phyloP scores from a whole-genome alignment of 2,888 invertebrate genomes.

The Pecten maximus region DNA sequence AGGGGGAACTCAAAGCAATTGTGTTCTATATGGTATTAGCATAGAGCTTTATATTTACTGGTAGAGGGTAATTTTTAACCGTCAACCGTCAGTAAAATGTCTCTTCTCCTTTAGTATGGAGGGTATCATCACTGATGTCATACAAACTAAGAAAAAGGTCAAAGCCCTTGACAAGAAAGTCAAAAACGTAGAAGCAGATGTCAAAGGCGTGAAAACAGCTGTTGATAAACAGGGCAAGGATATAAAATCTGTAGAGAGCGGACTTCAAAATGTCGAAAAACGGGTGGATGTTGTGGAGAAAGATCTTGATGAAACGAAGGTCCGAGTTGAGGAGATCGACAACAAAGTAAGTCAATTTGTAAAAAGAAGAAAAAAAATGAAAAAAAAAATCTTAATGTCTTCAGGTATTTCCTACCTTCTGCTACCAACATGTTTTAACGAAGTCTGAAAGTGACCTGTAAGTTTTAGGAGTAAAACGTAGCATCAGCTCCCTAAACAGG shows the following conservation, averaged over 20 bases:
- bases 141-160: slow-evolving; percentile 68
- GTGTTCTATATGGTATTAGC: too few species aligned
- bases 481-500: too few species aligned
- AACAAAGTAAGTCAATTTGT: slow-evolving; percentile 68
- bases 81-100: background rate
- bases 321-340: slow-evolving; percentile 77
- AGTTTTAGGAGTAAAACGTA: too few species aligned
- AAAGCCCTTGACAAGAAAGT: slow-evolving; percentile 69
- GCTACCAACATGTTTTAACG: too few species aligned
- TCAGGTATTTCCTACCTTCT: too few species aligned
- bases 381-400: too few species aligned
- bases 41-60: too few species aligned
- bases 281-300: slow-evolving; percentile 66
- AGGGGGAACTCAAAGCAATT: too few species aligned
- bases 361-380: too few species aligned
- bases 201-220: slow-evolving; percentile 65
- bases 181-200: slow-evolving; percentile 65
- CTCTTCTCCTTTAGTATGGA: background rate
- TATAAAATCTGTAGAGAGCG: slow-evolving; percentile 60
- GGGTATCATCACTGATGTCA: slow-evolving; percentile 66
- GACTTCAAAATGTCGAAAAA: slow-evolving; percentile 64
- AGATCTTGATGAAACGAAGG: slow-evolving; percentile 69
- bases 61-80: too few species aligned
- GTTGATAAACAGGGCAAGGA: slow-evolving; percentile 70
- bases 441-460: too few species aligned